Percentiles rank a stretch among this genome's conserved stretches.
phyloP scores from a whole-genome alignment of 2,113 vertebrate genomes.

The Ameiurus melas region DNA sequence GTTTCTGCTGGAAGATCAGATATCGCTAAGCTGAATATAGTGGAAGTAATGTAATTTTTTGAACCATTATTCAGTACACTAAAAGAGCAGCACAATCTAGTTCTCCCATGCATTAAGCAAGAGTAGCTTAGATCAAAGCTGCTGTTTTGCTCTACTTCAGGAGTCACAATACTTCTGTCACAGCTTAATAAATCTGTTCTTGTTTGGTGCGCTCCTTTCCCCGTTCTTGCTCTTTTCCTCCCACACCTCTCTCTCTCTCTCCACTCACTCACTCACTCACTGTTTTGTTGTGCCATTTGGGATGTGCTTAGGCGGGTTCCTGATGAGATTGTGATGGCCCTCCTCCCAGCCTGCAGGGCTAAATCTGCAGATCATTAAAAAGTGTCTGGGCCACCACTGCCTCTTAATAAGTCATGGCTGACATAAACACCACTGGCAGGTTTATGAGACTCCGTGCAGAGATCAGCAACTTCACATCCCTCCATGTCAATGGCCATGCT shows the following conservation, averaged over 20 bases:
- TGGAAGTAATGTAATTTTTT: not conserved
- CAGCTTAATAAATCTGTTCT: constrained; percentile 20
- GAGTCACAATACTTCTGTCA: not conserved
- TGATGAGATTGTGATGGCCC: constrained; percentile 29
- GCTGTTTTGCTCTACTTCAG: not conserved
- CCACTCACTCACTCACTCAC: not conserved
- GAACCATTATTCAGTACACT: not conserved
- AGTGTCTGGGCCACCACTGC: constrained; percentile 42
- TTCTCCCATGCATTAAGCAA: not conserved
- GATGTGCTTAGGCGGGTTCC: constrained; percentile 33
- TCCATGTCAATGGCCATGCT: constrained; percentile 28
- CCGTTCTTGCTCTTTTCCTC: constrained; percentile 24
- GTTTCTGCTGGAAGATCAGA: not conserved
- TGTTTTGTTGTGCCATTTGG: constrained; percentile 31
- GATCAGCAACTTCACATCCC: constrained; percentile 52
- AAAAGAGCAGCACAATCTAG: not conserved
- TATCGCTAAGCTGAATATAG: not conserved
- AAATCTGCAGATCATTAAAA: constrained; percentile 47
- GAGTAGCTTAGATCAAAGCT: not conserved
- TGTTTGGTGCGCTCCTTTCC: constrained; percentile 2
- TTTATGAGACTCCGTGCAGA: constrained; percentile 55
- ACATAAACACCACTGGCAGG: constrained; percentile 60
- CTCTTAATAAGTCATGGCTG: constrained; percentile 54
- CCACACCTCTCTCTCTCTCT: not conserved
- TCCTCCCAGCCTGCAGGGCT: constrained; percentile 35